A percentile compares a stretch with the other conserved stretches of the same genome.
These are phyloP conservation scores for Tachypleus tridentatus DNA, from an alignment of 1,140 invertebrate species.

Conservation along the genomic window DNA sequence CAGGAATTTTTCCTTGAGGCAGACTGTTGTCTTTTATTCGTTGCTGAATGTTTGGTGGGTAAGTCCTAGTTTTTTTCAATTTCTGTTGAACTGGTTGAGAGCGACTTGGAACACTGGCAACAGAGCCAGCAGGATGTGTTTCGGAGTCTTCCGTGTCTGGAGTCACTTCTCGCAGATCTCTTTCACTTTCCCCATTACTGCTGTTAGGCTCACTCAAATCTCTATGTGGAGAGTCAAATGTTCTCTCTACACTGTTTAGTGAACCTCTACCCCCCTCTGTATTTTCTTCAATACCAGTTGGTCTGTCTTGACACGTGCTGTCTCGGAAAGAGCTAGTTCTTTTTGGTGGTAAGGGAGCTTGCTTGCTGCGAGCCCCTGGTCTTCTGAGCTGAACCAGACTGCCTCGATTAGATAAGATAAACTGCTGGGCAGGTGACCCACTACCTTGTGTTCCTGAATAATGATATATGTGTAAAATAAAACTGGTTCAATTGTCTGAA, in stretches of 20 bases:
- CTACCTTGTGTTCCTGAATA: no score
- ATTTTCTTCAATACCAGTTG: constrained; percentile 2
- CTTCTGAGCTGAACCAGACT: constrained; percentile 12
- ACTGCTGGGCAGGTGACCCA: no score
- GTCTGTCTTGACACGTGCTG: neutral
- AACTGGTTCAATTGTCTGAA: no score
- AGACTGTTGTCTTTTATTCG: constrained; percentile 9
- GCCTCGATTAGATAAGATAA: no score
- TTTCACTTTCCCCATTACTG: constrained; percentile 43
- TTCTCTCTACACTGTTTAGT: constrained; percentile 21
- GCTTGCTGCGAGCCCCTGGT: constrained; percentile 44
- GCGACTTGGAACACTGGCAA: constrained; percentile 42
- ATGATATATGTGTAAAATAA: no score
- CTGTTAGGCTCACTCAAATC: constrained; percentile 39
- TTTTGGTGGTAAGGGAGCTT: constrained; percentile 83
- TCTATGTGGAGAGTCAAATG: constrained; percentile 17
- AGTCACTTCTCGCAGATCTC: constrained; percentile 44
- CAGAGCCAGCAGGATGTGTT: neutral
- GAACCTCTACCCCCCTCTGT: constrained; percentile 3
- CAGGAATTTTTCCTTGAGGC: constrained; percentile 10
- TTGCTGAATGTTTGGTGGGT: constrained; percentile 29
- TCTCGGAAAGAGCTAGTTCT: constrained; percentile 57
- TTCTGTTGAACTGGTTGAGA: constrained; percentile 34
- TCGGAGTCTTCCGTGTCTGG: constrained; percentile 49
- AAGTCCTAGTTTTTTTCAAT: constrained; percentile 45